A percentile compares a stretch with the other conserved stretches of the same genome.
These are phyloP conservation scores for Oithona nana DNA, from an alignment of 2,888 invertebrate species.

Conservation along the genomic window DNA sequence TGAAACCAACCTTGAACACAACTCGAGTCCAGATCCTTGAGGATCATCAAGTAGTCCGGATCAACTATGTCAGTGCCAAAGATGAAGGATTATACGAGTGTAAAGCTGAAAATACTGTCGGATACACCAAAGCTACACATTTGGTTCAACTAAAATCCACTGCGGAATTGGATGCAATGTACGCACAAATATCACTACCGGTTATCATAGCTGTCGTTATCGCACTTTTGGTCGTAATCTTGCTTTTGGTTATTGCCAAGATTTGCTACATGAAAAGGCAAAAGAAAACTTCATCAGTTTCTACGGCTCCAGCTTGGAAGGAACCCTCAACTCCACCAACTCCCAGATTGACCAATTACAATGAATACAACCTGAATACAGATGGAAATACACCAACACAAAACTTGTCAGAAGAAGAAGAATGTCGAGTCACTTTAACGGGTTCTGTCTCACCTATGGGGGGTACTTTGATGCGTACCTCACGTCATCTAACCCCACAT, in stretches of 20 bases:
- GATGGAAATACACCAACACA: neutral
- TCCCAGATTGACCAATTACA: slow-evolving; percentile 13
- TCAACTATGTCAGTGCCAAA: neutral
- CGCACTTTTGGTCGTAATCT: slow-evolving; percentile 1
- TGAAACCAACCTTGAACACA: neutral
- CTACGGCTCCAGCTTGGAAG: slow-evolving; percentile 14
- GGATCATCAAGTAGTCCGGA: neutral
- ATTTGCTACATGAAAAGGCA: slow-evolving; percentile 1
- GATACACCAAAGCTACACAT: neutral
- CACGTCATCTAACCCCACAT: too few relatives aligned
- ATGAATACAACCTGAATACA: neutral
- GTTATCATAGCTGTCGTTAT: slow-evolving; percentile 12
- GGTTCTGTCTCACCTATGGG: too few relatives aligned
- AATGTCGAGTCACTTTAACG: neutral
- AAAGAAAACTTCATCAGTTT: neutral
- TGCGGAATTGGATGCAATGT: slow-evolving; percentile 2
- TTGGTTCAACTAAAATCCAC: neutral
- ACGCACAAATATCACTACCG: slow-evolving; percentile 3
- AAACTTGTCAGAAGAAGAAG: neutral
- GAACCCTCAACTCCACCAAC: slow-evolving; percentile 15
- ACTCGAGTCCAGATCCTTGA: slow-evolving; percentile 7
- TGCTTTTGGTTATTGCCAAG: slow-evolving; percentile 9
- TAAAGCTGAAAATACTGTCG: neutral
- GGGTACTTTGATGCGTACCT: too few relatives aligned
- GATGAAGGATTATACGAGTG: slow-evolving; percentile 12